These are phyloP conservation scores for Epirrita christyi DNA, from an alignment of 2,888 invertebrate species.

Conservation along the genomic window DNA sequence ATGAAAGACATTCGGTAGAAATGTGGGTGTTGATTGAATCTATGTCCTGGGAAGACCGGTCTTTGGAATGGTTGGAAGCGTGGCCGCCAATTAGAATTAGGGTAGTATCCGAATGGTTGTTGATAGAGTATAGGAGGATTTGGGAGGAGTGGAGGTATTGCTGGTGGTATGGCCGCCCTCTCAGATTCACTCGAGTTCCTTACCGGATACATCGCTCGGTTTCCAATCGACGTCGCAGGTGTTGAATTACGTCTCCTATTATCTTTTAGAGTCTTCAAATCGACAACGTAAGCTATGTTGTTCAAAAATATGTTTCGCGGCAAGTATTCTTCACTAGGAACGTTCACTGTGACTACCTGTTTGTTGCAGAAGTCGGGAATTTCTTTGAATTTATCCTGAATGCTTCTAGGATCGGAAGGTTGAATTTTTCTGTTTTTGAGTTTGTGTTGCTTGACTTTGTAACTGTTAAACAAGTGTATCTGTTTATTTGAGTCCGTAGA, in stretches of 20 bases:
- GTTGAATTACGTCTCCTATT: not conserved
- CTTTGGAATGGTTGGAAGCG: constrained; percentile 9
- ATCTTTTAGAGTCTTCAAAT: constrained; percentile 47
- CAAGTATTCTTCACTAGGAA: constrained; percentile 57
- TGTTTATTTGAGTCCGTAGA: not conserved
- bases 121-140: constrained; percentile 6
- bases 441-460: constrained; percentile 28
- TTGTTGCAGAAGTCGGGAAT: constrained; percentile 61
- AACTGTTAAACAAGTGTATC: not conserved
- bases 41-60: constrained; percentile 7
- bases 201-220: constrained; percentile 7
- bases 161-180: constrained; percentile 9
- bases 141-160: constrained; percentile 6
- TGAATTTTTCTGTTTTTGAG: constrained; percentile 49
- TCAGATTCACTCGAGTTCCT: constrained; percentile 16
- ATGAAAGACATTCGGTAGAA: constrained; percentile 13
- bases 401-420: constrained; percentile 38
- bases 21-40: constrained; percentile 20
- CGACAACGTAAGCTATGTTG: constrained; percentile 57
- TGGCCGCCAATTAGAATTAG: constrained; percentile 1
- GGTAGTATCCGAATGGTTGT: constrained; percentile 5
- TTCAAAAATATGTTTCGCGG: constrained; percentile 65
- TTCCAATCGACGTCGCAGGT: not conserved
- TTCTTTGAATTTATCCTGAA: constrained; percentile 51
- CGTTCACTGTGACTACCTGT: constrained; percentile 52